phyloP scores from a whole-genome alignment of 2,113 vertebrate genomes.

The Nothobranchius furzeri region DNA sequence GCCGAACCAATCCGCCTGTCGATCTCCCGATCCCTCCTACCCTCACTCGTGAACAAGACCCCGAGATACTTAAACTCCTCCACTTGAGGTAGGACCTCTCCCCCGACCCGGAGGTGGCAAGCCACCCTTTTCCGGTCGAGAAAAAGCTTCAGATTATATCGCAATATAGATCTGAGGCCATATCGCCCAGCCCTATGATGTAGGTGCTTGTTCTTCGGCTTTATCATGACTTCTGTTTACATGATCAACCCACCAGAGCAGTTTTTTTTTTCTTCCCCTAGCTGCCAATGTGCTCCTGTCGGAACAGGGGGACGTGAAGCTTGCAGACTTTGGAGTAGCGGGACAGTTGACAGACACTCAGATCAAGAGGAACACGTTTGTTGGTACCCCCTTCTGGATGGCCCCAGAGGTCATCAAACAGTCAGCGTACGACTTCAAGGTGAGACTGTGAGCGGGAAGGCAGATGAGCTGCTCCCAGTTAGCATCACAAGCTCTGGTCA shows the following conservation, averaged over 20 bases:
- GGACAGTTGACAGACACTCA: conserved; percentile 98
- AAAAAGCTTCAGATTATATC: too few species aligned
- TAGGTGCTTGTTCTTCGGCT: not conserved
- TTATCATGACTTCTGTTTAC: too few species aligned
- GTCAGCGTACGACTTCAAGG: conserved; percentile 98
- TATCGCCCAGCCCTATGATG: too few species aligned
- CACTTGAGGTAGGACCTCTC: too few species aligned
- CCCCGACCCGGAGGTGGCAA: too few species aligned
- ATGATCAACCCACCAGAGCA: too few species aligned
- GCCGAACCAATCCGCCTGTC: too few species aligned
- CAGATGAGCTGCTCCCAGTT: not conserved
- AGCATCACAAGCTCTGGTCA: not conserved
- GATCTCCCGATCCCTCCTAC: too few species aligned
- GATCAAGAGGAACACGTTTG: conserved; percentile 99
- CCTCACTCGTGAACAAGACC: too few species aligned
- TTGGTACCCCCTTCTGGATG: conserved; percentile 99
- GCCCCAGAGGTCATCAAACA: conserved; percentile 99
- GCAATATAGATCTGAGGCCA: too few species aligned
- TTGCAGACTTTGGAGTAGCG: conserved; percentile 97
- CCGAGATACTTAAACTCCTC: too few species aligned
- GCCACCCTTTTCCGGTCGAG: too few species aligned
- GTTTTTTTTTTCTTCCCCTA: conserved; percentile 27
- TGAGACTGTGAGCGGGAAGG: conserved; percentile 50
- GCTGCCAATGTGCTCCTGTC: conserved; percentile 97
- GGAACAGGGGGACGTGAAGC: conserved; percentile 96